A percentile compares a stretch with the other conserved stretches of the same genome.
Conservation (phyloP, 2,888 invertebrate species). For the Eupithecia pulchellata region DNA sequence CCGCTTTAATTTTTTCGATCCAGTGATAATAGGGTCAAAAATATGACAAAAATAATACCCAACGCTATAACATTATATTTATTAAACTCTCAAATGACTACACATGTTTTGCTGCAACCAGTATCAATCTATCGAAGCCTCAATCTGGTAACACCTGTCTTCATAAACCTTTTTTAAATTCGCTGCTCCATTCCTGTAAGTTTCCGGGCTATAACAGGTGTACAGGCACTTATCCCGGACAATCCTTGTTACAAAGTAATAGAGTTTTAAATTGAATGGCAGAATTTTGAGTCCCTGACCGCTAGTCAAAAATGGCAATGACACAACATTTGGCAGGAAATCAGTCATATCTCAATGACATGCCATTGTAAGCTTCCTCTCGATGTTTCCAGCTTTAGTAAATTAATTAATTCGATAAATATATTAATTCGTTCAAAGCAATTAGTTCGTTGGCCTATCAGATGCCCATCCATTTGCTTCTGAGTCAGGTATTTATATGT, state of each 20-base stretch:
- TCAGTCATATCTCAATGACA: slow-evolving; percentile 72
- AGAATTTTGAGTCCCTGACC: slow-evolving; percentile 28
- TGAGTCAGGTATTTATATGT: not conserved
- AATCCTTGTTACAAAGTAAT: slow-evolving; percentile 6
- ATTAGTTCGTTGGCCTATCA: slow-evolving; percentile 45
- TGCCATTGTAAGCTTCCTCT: slow-evolving; percentile 64
- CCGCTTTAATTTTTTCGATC: not conserved
- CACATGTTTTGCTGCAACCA: not conserved
- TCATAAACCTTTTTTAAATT: slow-evolving; percentile 20
- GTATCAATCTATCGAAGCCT: not conserved
- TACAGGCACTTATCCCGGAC: slow-evolving; percentile 3
- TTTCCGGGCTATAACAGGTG: slow-evolving; percentile 34
- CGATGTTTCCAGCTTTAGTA: slow-evolving; percentile 48
- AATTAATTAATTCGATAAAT: slow-evolving; percentile 27
- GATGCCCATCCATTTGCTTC: not conserved
- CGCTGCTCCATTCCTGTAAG: slow-evolving; percentile 15
- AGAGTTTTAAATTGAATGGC: slow-evolving; percentile 25
- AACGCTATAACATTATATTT: not conserved
- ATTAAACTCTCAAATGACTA: not conserved
- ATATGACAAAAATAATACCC: not conserved
- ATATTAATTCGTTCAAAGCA: slow-evolving; percentile 25
- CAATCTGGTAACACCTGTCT: slow-evolving; percentile 25
- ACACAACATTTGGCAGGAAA: slow-evolving; percentile 67
- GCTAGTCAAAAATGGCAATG: slow-evolving; percentile 32
- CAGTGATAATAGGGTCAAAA: not conserved